Percentiles rank a stretch among this genome's conserved stretches.
Evolutionary conservation across 2,113 vertebrate genomes (phyloP).

Genomic region (Gallinago jamesoni): DNA sequence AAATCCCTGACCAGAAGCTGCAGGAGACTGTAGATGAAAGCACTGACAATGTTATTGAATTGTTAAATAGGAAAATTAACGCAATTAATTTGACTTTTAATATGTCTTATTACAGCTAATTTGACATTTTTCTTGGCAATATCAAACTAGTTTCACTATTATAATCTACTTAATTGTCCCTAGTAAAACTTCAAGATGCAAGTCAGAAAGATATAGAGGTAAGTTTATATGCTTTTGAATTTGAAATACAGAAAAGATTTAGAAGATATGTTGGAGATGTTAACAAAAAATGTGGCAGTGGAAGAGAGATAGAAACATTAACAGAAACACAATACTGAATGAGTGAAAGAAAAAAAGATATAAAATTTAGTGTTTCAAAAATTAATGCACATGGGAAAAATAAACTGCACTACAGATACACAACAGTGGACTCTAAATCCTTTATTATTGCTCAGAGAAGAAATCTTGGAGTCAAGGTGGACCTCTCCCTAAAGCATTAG

Average conservation of each 20-base stretch:
- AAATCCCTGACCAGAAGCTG: neutral
- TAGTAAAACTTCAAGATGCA: neutral
- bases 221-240: neutral
- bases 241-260: neutral
- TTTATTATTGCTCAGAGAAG: neutral
- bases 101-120: neutral
- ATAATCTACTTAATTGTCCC: neutral
- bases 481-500: neutral
- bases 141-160: neutral
- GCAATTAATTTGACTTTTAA: conserved; percentile 18
- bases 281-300: neutral
- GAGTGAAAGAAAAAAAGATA: neutral
- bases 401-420: neutral
- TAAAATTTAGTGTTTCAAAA: neutral
- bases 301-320: neutral
- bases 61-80: conserved; percentile 14
- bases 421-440: neutral
- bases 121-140: conserved; percentile 22
- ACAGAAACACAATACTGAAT: neutral
- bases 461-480: neutral
- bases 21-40: neutral
- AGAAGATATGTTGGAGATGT: neutral
- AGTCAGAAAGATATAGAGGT: neutral
- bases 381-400: neutral
- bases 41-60: neutral